These are phyloP conservation scores for Neodiprion lecontei DNA, from an alignment of 1,140 invertebrate genomes.

Conservation along the genomic window DNA sequence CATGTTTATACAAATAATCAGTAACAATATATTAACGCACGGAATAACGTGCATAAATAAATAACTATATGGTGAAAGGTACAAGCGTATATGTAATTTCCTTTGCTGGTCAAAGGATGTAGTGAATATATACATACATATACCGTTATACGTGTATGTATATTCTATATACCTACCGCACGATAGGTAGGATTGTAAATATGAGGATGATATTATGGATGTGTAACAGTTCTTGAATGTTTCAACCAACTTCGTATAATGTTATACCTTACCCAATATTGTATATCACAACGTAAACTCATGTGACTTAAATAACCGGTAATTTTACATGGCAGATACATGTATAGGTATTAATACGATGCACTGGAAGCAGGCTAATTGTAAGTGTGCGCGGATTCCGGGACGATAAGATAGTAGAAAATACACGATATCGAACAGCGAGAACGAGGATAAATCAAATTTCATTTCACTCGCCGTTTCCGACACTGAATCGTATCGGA, in stretches of 20 bases:
- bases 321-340: background rate
- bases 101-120: slow-evolving; percentile 41
- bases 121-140: slow-evolving; percentile 23
- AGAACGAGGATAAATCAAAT: background rate
- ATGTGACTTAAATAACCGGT: slow-evolving; percentile 8
- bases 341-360: background rate
- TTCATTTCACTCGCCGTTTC: background rate
- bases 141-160: background rate
- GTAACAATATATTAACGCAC: background rate
- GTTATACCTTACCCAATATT: background rate
- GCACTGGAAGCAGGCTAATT: background rate
- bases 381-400: no score
- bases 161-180: slow-evolving; percentile 15
- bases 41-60: slow-evolving; percentile 13
- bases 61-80: slow-evolving; percentile 28
- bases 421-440: background rate
- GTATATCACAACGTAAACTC: background rate
- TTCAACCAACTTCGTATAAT: background rate
- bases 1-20: no score
- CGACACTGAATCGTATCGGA: background rate
- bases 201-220: background rate
- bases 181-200: background rate
- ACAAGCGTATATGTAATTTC: slow-evolving; percentile 30
- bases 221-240: background rate
- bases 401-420: background rate